A percentile compares a stretch with the other conserved stretches of the same genome.
These are phyloP conservation scores for Acanthurus leucopareius DNA, from an alignment of 2,797 vertebrate species.

Conservation along the genomic window DNA sequence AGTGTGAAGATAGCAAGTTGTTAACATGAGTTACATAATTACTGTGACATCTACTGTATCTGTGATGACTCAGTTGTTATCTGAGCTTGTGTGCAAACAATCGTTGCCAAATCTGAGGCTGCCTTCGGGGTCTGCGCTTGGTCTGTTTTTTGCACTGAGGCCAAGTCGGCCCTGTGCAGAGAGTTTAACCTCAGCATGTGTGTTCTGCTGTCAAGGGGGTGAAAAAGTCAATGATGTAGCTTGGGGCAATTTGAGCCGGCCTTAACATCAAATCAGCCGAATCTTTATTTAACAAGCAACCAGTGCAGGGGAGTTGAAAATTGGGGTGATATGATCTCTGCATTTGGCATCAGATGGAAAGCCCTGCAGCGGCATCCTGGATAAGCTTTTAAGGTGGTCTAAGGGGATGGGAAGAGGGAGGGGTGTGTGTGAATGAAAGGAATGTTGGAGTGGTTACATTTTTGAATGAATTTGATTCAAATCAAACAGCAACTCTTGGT, in stretches of 20 bases:
- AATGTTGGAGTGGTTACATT: no score
- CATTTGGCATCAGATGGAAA: conserved; percentile 9
- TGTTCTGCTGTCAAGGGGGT: neutral
- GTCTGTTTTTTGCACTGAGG: neutral
- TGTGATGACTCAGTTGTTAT: neutral
- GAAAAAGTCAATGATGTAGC: conserved; percentile 11
- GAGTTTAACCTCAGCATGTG: neutral
- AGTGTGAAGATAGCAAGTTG: conserved; percentile 21
- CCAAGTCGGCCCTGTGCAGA: neutral
- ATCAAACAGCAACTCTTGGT: conserved; percentile 4
- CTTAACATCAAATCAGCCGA: conserved; percentile 18
- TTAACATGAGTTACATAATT: conserved; percentile 19
- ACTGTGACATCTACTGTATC: conserved; percentile 26
- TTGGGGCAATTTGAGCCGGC: neutral
- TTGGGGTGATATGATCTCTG: conserved; percentile 22
- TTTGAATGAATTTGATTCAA: conserved; percentile 13
- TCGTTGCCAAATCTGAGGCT: conserved; percentile 1
- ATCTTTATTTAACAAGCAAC: conserved; percentile 30
- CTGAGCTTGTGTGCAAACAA: neutral
- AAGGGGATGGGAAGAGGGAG: no score
- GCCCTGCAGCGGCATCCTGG: no score
- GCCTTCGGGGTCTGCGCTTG: conserved; percentile 1
- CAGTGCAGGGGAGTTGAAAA: conserved; percentile 19
- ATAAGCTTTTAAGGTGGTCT: no score
- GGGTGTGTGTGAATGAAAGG: neutral